Percentiles rank a stretch among this genome's conserved stretches.
Conservation (phyloP, 1,140 invertebrate species). For the Lepidostoma basale region DNA sequence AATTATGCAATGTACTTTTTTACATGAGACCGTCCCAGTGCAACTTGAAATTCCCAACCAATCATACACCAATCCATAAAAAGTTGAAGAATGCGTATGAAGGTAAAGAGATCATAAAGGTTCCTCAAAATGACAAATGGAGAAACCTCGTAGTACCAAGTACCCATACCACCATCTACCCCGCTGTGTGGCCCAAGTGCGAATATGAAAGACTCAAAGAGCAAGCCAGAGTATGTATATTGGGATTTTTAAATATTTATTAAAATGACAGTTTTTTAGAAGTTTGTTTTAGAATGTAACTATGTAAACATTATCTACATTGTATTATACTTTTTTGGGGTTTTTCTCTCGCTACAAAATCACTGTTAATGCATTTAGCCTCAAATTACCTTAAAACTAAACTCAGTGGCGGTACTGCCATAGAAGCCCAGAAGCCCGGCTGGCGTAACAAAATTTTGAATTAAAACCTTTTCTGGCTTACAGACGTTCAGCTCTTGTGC, state of each 20-base stretch:
- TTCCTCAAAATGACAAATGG: constrained; percentile 41
- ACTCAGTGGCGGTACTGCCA: too few relatives aligned
- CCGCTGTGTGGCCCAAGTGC: constrained; percentile 52
- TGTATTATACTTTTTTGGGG: too few relatives aligned
- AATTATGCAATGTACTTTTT: constrained; percentile 1
- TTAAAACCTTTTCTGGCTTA: too few relatives aligned
- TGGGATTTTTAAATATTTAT: background rate
- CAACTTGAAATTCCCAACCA: constrained; percentile 43
- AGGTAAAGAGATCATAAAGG: constrained; percentile 33
- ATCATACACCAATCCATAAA: constrained; percentile 40
- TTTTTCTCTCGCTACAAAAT: too few relatives aligned
- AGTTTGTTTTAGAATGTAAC: too few relatives aligned
- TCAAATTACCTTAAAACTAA: too few relatives aligned
- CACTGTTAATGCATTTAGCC: too few relatives aligned
- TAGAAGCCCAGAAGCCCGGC: too few relatives aligned
- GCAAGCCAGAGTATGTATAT: constrained; percentile 53
- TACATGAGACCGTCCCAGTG: constrained; percentile 37
- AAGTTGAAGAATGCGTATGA: constrained; percentile 37
- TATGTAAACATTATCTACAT: too few relatives aligned
- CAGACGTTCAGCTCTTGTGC: too few relatives aligned
- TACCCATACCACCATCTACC: constrained; percentile 52
- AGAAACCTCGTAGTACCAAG: constrained; percentile 50
- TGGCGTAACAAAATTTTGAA: too few relatives aligned
- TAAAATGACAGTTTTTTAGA: too few relatives aligned
- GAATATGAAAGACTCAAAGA: constrained; percentile 53